phyloP scores from a whole-genome alignment of 2,113 vertebrate species.

The Melanocharis versteri region DNA sequence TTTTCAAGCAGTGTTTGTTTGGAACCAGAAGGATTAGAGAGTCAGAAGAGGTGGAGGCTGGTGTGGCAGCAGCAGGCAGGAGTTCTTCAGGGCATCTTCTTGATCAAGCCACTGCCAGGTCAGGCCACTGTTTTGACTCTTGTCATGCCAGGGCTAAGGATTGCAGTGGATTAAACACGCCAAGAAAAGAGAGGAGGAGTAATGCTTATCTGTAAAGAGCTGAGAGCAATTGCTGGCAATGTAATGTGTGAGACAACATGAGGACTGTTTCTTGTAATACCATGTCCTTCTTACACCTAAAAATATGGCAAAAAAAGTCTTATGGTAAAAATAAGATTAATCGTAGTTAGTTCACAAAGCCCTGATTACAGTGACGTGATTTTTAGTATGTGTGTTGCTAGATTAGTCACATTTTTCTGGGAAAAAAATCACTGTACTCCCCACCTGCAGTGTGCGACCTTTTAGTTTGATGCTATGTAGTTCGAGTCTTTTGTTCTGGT shows the following conservation, averaged over 20 bases:
- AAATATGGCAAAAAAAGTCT: background rate
- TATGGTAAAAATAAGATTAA: background rate
- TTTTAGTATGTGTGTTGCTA: background rate
- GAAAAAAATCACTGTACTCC: background rate
- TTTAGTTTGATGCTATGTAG: background rate
- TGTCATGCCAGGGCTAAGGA: background rate
- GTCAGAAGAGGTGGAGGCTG: background rate
- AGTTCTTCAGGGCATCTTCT: background rate
- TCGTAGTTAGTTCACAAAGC: background rate
- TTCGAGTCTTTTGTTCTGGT: background rate
- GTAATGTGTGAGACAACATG: background rate
- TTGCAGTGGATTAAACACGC: background rate
- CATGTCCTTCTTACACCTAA: fast-evolving
- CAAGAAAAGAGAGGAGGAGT: background rate
- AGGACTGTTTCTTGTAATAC: background rate
- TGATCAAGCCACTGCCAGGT: background rate
- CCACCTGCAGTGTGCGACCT: background rate
- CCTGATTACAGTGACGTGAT: background rate
- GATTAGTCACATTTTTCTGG: background rate
- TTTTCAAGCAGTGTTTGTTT: background rate
- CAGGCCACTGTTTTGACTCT: background rate
- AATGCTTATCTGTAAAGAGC: background rate
- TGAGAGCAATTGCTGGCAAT: background rate
- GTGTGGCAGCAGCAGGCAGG: background rate
- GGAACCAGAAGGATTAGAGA: background rate